These are phyloP conservation scores for Anthophora plumipes DNA, from an alignment of 2,888 invertebrate genomes.

Conservation along the genomic window DNA sequence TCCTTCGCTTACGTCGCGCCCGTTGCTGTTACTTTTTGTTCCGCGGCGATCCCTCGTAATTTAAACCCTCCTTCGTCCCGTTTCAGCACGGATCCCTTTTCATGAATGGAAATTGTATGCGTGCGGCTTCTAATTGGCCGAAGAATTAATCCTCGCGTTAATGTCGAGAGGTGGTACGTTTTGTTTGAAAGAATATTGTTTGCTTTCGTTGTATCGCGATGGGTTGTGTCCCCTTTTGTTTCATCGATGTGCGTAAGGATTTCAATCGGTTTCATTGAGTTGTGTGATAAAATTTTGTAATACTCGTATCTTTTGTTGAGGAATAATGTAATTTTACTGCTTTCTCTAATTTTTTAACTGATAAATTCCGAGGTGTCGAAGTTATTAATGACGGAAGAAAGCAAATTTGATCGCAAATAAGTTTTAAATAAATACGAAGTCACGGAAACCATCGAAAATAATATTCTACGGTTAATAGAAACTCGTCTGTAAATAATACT, in stretches of 20 bases:
- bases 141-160: slow-evolving; percentile 3
- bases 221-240: background rate
- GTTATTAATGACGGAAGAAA: too few relatives aligned
- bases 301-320: too few relatives aligned
- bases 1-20: background rate
- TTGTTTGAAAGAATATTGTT: background rate
- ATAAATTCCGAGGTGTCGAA: too few relatives aligned
- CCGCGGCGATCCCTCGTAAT: slow-evolving; percentile 6
- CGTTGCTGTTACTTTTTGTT: background rate
- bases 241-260: background rate
- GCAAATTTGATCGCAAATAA: too few relatives aligned
- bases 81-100: background rate
- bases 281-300: background rate
- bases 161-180: background rate
- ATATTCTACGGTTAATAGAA: too few relatives aligned
- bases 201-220: background rate
- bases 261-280: background rate
- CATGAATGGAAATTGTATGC: slow-evolving; percentile 9
- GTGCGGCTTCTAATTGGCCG: slow-evolving; percentile 4
- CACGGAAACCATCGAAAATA: too few relatives aligned
- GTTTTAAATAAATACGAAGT: too few relatives aligned
- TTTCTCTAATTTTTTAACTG: too few relatives aligned
- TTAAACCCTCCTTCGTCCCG: slow-evolving; percentile 21
- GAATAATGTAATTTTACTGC: too few relatives aligned
- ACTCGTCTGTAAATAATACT: too few relatives aligned